A percentile compares a stretch with the other conserved stretches of the same genome.
These are phyloP conservation scores for Benthochromis sp. DNA, from an alignment of 2,113 vertebrate species.

Conservation along the genomic window DNA sequence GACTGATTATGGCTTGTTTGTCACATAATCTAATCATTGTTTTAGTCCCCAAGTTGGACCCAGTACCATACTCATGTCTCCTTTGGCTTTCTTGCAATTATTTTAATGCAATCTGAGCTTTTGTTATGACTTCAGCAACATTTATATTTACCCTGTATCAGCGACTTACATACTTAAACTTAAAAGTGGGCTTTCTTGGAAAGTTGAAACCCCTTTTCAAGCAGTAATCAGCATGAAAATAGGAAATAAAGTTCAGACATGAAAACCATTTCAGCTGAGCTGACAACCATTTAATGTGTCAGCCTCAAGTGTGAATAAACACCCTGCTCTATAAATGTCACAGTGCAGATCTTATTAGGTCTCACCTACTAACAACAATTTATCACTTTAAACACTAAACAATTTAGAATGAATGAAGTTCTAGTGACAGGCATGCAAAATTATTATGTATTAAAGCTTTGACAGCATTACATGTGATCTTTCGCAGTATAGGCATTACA, in stretches of 20 bases:
- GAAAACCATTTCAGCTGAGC: neutral
- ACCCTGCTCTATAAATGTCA: neutral
- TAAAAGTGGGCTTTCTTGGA: neutral
- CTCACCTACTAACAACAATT: neutral
- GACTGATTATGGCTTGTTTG: neutral
- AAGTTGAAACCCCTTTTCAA: neutral
- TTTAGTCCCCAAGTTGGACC: neutral
- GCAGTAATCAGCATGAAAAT: neutral
- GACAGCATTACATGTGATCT: neutral
- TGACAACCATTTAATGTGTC: neutral
- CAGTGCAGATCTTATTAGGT: neutral
- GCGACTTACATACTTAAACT: rapidly evolving
- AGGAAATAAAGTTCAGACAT: neutral
- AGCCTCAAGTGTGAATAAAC: neutral
- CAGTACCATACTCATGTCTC: neutral
- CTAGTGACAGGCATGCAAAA: neutral
- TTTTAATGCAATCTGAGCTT: neutral
- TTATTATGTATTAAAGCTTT: neutral
- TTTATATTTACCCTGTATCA: neutral
- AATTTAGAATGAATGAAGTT: neutral
- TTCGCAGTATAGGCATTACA: neutral
- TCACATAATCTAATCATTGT: neutral
- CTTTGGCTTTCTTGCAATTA: neutral
- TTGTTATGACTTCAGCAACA: neutral
- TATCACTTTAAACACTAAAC: neutral